Percentiles rank a stretch among this genome's conserved stretches.
phyloP scores from a whole-genome alignment of 2,113 vertebrate genomes.

The Aegithalos caudatus region DNA sequence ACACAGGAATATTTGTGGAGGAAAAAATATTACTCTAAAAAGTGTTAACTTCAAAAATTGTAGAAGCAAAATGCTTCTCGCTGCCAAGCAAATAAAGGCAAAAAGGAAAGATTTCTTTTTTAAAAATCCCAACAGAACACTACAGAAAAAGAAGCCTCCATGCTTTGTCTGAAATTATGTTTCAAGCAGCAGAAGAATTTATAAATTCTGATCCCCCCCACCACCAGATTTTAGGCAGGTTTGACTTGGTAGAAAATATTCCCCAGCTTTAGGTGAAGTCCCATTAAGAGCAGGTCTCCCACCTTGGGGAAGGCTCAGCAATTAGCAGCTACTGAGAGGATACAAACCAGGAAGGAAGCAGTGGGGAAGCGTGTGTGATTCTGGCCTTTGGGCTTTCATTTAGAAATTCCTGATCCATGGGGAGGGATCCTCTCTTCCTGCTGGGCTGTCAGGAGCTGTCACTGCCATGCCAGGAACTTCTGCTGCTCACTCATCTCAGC shows the following conservation, averaged over 20 bases:
- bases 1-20: neutral
- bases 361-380: neutral
- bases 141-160: neutral
- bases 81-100: neutral
- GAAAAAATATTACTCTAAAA: neutral
- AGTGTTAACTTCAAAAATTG: neutral
- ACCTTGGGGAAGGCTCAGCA: neutral
- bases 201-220: neutral
- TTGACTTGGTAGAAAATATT: neutral
- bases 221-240: neutral
- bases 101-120: neutral
- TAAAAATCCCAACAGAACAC: neutral
- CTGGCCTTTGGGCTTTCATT: neutral
- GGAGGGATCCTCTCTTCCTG: neutral
- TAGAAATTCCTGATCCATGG: neutral
- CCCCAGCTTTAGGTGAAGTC: neutral
- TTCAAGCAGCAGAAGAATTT: neutral
- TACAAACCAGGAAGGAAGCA: neutral
- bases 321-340: neutral
- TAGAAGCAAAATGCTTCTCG: neutral
- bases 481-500: neutral
- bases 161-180: neutral
- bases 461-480: neutral
- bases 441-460: neutral
- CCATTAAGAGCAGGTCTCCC: neutral